Conservation (phyloP, 1,140 invertebrate genomes). For the Drosophila aff. region DNA sequence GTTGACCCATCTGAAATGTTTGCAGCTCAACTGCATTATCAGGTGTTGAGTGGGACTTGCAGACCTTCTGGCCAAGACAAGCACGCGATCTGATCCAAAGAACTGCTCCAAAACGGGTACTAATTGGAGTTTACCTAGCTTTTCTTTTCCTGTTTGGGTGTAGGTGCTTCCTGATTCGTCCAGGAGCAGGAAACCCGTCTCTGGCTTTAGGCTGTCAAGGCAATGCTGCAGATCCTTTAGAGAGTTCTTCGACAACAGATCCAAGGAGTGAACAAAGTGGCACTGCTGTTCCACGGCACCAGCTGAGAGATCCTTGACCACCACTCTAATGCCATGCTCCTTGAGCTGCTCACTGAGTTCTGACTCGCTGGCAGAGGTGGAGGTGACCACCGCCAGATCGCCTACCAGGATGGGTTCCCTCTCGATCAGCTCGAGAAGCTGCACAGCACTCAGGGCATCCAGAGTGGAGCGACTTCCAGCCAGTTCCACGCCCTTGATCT, state of each 20-base stretch:
- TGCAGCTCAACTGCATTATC: conserved; percentile 87
- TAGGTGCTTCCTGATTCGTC: conserved; percentile 89
- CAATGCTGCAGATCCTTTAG: conserved; percentile 86
- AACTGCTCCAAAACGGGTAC: conserved; percentile 85
- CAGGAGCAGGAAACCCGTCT: conserved; percentile 91
- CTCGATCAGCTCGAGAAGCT: conserved; percentile 87
- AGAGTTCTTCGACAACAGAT: conserved; percentile 86
- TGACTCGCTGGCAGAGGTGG: conserved; percentile 72
- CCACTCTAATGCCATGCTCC: conserved; percentile 86
- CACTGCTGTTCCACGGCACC: conserved; percentile 88
- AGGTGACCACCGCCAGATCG: conserved; percentile 86
- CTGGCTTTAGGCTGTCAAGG: conserved; percentile 86
- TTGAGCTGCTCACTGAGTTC: conserved; percentile 77
- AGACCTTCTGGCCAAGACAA: conserved; percentile 87
- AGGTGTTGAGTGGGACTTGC: conserved; percentile 38
- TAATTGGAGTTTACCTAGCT: conserved; percentile 85
- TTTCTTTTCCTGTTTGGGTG: conserved; percentile 72
- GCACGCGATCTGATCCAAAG: conserved; percentile 86
- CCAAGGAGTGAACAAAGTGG: conserved; percentile 88
- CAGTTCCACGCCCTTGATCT: conserved; percentile 92
- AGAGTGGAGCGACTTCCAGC: conserved; percentile 86
- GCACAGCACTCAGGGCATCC: conserved; percentile 87
- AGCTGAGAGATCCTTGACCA: conserved; percentile 86
- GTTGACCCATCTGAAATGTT: conserved; percentile 92
- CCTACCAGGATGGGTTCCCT: conserved; percentile 88